Conservation (phyloP, 2,113 vertebrate species). For the Carollia perspicillata region DNA sequence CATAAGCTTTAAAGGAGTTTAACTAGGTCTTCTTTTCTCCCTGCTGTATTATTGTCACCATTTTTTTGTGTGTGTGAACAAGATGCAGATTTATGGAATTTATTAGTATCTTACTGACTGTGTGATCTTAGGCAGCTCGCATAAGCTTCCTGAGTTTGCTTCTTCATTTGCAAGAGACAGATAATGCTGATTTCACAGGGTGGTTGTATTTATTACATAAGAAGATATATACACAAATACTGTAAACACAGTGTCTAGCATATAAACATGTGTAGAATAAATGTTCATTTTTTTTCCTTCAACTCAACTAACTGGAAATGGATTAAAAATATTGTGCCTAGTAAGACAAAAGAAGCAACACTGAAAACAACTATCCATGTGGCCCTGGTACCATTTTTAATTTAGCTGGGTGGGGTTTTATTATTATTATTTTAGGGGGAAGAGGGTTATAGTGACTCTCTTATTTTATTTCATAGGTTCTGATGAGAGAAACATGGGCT, state of each 20-base stretch:
- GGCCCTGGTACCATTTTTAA: neutral
- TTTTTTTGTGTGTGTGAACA: neutral
- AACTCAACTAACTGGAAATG: neutral
- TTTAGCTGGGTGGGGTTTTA: neutral
- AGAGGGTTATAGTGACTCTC: neutral
- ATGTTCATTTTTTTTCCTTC: neutral
- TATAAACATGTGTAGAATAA: neutral
- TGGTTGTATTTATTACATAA: neutral
- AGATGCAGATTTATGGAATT: neutral
- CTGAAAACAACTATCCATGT: constrained; percentile 82
- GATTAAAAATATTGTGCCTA: neutral
- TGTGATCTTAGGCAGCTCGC: neutral
- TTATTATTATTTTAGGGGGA: neutral
- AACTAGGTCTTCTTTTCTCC: too few relatives aligned
- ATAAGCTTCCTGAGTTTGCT: neutral
- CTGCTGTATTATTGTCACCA: neutral
- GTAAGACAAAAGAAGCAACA: constrained; percentile 84
- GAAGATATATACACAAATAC: neutral
- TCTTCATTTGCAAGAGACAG: neutral
- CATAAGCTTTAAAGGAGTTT: neutral
- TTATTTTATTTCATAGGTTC: constrained; percentile 72
- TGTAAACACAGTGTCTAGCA: neutral
- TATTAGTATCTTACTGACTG: neutral
- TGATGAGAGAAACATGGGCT: constrained; percentile 81
- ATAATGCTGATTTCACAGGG: neutral